Evolutionary conservation across 2,113 vertebrate species (phyloP).

Genomic region (Panurus biarmicus): DNA sequence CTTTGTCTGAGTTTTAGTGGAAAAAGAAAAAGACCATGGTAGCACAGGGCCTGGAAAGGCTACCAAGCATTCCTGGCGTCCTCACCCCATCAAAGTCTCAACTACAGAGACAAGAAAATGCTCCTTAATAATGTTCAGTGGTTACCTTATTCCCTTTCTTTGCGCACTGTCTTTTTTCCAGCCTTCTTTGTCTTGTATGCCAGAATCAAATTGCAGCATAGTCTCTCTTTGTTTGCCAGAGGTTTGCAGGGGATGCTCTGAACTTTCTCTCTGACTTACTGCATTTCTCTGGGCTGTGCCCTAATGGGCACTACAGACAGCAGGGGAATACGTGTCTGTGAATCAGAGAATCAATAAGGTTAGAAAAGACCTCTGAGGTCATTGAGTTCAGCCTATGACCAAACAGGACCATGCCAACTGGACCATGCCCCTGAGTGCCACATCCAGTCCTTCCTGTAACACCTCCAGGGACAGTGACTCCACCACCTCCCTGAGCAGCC

Average conservation of each 20-base stretch:
- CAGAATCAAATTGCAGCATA: neutral
- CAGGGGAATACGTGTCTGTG: neutral
- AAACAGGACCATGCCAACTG: neutral
- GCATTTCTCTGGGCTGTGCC: neutral
- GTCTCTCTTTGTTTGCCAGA: neutral
- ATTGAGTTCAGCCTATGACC: fast-evolving
- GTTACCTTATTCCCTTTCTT: neutral
- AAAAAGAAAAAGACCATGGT: neutral
- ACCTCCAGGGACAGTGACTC: neutral
- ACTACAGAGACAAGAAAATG: neutral
- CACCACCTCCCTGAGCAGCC: neutral
- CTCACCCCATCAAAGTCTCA: neutral
- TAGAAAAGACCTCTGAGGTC: neutral
- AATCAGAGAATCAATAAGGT: neutral
- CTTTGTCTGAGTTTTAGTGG: neutral
- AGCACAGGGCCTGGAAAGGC: neutral
- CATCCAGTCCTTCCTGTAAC: neutral
- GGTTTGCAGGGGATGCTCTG: neutral
- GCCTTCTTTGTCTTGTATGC: neutral
- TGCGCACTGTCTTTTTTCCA: neutral
- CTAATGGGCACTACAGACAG: neutral
- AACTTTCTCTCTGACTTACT: neutral
- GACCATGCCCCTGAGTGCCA: too few species aligned
- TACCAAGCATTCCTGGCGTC: neutral
- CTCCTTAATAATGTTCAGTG: neutral